Conservation (phyloP, 2,888 invertebrate species). For the Caenorhabditis imperialis region DNA sequence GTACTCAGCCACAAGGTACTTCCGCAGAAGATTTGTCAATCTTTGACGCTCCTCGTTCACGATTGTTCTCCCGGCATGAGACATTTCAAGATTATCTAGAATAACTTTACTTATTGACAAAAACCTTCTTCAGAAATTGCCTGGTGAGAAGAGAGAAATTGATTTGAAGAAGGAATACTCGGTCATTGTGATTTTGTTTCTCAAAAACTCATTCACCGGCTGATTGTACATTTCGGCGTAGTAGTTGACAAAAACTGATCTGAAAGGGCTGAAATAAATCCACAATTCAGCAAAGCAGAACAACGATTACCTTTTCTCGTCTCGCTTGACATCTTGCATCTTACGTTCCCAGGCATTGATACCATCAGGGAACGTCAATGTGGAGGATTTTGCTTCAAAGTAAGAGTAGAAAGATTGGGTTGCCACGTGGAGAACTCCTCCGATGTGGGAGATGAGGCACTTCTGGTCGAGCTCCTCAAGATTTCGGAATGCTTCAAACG, state of each 20-base stretch:
- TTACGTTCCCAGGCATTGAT: slow-evolving; percentile 50
- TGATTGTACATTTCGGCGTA: slow-evolving; percentile 60
- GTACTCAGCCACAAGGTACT: slow-evolving; percentile 48
- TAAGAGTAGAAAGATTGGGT: slow-evolving; percentile 63
- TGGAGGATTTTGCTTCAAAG: slow-evolving; percentile 51
- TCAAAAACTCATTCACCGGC: slow-evolving; percentile 56
- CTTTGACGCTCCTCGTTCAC: slow-evolving; percentile 40
- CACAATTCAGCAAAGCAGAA: not conserved
- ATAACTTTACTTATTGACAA: not conserved
- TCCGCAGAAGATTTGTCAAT: slow-evolving; percentile 38
- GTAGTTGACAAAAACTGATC: slow-evolving; percentile 47
- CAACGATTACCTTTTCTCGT: slow-evolving; percentile 25
- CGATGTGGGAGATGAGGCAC: slow-evolving; percentile 56
- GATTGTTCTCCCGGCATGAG: slow-evolving; percentile 20
- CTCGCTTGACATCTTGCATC: slow-evolving; percentile 32
- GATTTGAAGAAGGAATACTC: slow-evolving; percentile 65
- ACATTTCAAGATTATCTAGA: slow-evolving; percentile 55
- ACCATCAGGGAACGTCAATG: slow-evolving; percentile 62
- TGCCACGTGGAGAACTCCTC: slow-evolving; percentile 59
- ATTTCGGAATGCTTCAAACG: slow-evolving; percentile 55
- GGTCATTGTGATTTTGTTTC: slow-evolving; percentile 46
- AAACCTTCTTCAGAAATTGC: slow-evolving; percentile 9
- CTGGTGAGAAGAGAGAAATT: slow-evolving; percentile 60
- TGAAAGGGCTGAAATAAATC: slow-evolving; percentile 28
- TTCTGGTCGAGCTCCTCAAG: slow-evolving; percentile 56